phyloP scores from a whole-genome alignment of 2,797 vertebrate species.

The Enoplosus armatus region DNA sequence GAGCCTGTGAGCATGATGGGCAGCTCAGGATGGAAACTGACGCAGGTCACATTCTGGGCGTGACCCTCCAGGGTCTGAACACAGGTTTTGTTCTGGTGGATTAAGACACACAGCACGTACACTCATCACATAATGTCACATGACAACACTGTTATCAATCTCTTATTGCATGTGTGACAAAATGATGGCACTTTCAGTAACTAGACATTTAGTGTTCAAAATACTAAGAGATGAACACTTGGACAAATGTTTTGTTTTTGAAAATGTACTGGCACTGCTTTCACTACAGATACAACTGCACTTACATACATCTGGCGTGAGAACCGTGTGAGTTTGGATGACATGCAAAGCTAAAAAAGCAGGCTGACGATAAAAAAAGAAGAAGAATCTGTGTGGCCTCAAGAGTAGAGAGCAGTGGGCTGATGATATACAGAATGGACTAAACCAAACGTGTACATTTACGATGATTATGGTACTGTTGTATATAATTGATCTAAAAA shows the following conservation, averaged over 20 bases:
- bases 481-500: not conserved
- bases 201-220: not conserved
- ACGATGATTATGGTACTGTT: not conserved
- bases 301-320: not conserved
- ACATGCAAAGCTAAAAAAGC: not conserved
- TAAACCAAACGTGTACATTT: not conserved
- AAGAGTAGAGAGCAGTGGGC: not conserved
- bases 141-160: not conserved
- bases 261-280: not conserved
- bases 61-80: slow-evolving; percentile 97
- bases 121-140: not conserved
- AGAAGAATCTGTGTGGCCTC: not conserved
- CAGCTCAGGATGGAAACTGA: slow-evolving; percentile 94
- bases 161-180: not conserved
- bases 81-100: slow-evolving; percentile 93
- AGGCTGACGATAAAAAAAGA: not conserved
- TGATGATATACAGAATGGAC: not conserved
- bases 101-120: not conserved
- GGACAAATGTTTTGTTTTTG: not conserved
- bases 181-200: not conserved
- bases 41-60: slow-evolving; percentile 94
- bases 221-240: not conserved
- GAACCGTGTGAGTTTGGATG: not conserved
- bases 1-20: slow-evolving; percentile 96
- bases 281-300: not conserved